Conservation (phyloP, 2,888 invertebrate genomes). For the Nymphalis polychloros region DNA sequence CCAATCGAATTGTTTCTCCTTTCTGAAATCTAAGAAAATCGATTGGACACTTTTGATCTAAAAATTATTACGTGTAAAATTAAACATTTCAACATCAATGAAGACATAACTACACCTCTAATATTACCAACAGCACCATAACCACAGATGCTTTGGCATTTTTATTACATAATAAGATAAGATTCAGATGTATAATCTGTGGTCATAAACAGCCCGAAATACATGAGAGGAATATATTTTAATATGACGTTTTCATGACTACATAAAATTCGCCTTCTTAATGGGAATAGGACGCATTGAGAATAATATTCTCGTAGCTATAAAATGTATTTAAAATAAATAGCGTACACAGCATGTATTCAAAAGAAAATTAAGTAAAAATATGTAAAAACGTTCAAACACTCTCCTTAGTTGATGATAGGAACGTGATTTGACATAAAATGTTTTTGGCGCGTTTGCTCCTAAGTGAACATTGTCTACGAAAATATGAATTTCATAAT, state of each 20-base stretch:
- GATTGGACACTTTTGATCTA: too few species aligned
- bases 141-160: conserved; percentile 49
- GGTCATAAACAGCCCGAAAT: conserved; percentile 59
- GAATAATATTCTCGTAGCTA: conserved; percentile 3
- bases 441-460: conserved; percentile 40
- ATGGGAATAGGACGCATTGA: conserved; percentile 18
- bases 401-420: conserved; percentile 38
- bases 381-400: conserved; percentile 36
- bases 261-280: conserved; percentile 43
- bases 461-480: conserved; percentile 31
- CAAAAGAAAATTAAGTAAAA: conserved; percentile 33
- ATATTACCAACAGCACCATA: conserved; percentile 14
- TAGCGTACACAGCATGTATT: conserved; percentile 20
- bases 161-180: conserved; percentile 66
- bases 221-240: conserved; percentile 56
- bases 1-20: too few species aligned
- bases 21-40: too few species aligned
- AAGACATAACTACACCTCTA: too few species aligned
- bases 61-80: too few species aligned
- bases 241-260: conserved; percentile 58
- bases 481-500: conserved; percentile 5
- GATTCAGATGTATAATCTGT: conserved; percentile 67
- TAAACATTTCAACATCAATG: too few species aligned
- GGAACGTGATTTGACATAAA: conserved; percentile 42
- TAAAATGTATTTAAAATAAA: conserved; percentile 23